Evolutionary conservation across 2,113 vertebrate genomes (phyloP).

Genomic region (Cairina moschata): DNA sequence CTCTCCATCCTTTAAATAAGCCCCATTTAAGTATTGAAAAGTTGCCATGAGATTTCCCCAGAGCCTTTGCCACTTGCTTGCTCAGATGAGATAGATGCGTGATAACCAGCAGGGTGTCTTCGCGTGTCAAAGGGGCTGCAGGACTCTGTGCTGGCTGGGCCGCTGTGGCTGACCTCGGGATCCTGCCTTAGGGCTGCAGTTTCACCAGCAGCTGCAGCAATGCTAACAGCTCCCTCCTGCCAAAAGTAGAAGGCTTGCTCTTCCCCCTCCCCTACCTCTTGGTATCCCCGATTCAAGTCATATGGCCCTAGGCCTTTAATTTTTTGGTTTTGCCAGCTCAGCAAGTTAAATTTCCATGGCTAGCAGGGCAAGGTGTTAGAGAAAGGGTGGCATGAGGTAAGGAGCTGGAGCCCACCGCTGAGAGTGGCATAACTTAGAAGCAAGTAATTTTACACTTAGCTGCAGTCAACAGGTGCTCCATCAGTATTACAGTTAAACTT

Average conservation of each 20-base stretch:
- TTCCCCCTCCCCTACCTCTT: not conserved
- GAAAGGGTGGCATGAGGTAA: not conserved
- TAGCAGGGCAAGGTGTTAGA: not conserved
- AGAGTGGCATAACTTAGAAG: not conserved
- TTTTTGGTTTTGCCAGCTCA: not conserved
- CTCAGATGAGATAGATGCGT: not conserved
- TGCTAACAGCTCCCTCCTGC: not conserved
- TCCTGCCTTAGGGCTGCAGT: not conserved
- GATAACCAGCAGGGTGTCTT: not conserved
- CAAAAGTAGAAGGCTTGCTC: not conserved
- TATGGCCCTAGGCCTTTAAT: not conserved
- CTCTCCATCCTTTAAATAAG: too few relatives aligned
- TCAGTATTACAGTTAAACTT: not conserved
- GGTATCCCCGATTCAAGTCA: not conserved
- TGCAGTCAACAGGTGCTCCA: not conserved
- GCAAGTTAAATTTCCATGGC: not conserved
- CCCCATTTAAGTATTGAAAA: too few relatives aligned
- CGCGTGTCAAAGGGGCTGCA: not conserved
- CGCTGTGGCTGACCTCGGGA: not conserved
- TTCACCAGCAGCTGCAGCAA: not conserved
- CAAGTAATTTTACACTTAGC: not conserved
- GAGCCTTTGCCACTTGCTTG: not conserved
- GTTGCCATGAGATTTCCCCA: too few relatives aligned
- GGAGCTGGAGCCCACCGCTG: not conserved
- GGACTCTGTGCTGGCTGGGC: not conserved